Evolutionary conservation across 2,113 vertebrate genomes (phyloP).

Genomic region (Oncorhynchus kisutch): DNA sequence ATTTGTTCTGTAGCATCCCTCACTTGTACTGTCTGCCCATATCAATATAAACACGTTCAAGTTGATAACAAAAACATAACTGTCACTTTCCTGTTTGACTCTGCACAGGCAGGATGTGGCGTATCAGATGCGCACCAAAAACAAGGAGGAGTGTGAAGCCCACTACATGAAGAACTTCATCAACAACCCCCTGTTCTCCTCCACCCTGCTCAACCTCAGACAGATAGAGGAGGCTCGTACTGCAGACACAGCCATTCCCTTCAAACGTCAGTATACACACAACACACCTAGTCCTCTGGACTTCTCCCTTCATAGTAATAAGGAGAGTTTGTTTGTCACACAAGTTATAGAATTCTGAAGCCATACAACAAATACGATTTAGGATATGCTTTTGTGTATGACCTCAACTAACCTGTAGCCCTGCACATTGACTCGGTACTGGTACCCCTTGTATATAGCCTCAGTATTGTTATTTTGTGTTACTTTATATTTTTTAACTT

Average conservation of each 20-base stretch:
- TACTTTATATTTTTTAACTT: too few relatives aligned
- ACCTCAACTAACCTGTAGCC: too few relatives aligned
- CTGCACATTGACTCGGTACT: too few relatives aligned
- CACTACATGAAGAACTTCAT: conserved; percentile 99
- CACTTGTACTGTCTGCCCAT: too few relatives aligned
- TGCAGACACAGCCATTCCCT: conserved; percentile 87
- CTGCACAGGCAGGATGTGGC: conserved; percentile 92
- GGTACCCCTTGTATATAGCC: too few relatives aligned
- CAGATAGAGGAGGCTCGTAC: conserved; percentile 87
- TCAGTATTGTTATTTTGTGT: too few relatives aligned
- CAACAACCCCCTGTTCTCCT: conserved; percentile 96
- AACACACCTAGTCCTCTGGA: background rate
- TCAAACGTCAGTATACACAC: conserved; percentile 80
- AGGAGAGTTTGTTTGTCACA: background rate
- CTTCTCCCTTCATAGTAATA: background rate
- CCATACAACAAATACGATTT: too few relatives aligned
- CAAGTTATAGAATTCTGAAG: background rate
- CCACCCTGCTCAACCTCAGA: conserved; percentile 87
- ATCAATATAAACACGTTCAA: too few relatives aligned
- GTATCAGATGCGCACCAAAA: conserved; percentile 96
- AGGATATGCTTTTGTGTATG: too few relatives aligned
- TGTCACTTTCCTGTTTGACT: background rate
- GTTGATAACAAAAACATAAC: background rate
- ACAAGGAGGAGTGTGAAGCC: conserved; percentile 95
- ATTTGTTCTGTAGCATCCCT: background rate